Conservation (phyloP, 1,140 invertebrate genomes). For the Drosophila sechellia region DNA sequence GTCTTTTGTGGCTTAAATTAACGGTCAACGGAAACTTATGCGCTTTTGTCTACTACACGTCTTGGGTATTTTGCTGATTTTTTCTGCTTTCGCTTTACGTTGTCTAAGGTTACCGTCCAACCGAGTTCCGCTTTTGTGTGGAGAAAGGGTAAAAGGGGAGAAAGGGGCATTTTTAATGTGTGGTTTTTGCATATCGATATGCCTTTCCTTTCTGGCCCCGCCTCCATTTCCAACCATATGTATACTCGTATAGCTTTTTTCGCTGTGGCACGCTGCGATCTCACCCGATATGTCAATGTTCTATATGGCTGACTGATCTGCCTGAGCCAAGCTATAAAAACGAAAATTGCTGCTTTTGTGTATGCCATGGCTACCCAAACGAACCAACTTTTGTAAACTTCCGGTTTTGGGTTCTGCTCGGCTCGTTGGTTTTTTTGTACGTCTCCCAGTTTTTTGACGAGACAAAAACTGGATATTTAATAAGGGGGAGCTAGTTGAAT, state of each 20-base stretch:
- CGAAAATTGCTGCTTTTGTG: slow-evolving; percentile 30
- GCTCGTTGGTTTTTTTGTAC: slow-evolving; percentile 58
- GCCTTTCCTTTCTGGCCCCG: slow-evolving; percentile 29
- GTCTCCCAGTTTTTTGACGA: slow-evolving; percentile 15
- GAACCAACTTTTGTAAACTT: slow-evolving; percentile 78
- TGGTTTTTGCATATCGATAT: slow-evolving; percentile 69
- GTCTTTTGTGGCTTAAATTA: slow-evolving; percentile 77
- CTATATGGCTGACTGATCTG: slow-evolving; percentile 72
- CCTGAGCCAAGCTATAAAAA: slow-evolving; percentile 29
- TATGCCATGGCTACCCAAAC: slow-evolving; percentile 21
- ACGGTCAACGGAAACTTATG: slow-evolving; percentile 80
- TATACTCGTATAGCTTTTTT: slow-evolving; percentile 1
- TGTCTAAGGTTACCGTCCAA: slow-evolving; percentile 69
- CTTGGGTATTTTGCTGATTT: slow-evolving; percentile 40
- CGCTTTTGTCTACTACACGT: slow-evolving; percentile 57
- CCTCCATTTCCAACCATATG: slow-evolving; percentile 21
- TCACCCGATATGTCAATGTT: slow-evolving; percentile 74
- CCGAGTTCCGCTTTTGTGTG: slow-evolving; percentile 72
- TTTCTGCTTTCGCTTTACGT: slow-evolving; percentile 63
- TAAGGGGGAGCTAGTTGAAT: no score
- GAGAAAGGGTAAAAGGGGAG: slow-evolving; percentile 16
- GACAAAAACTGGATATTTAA: slow-evolving; percentile 8
- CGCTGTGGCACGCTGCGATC: slow-evolving; percentile 47
- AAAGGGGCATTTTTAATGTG: slow-evolving; percentile 52
- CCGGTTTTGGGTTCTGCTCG: slow-evolving; percentile 51